Percentiles rank a stretch among this genome's conserved stretches.
phyloP scores from a whole-genome alignment of 2,888 invertebrate genomes.

The Platycheirus albimanus region DNA sequence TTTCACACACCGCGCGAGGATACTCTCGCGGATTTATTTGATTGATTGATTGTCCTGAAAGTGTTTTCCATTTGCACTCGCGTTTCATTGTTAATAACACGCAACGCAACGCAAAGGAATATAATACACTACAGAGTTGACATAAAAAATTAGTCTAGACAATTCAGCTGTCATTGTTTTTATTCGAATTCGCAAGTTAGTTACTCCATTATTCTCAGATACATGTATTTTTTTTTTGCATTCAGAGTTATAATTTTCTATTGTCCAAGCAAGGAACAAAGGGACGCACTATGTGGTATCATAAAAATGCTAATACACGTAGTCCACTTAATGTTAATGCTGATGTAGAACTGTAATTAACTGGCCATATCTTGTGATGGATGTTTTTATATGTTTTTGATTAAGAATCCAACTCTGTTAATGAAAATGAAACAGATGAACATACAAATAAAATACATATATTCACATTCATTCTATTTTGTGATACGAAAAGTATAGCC shows the following conservation, averaged over 20 bases:
- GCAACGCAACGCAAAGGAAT: neutral
- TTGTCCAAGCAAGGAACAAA: neutral
- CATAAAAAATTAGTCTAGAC: slow-evolving; percentile 52
- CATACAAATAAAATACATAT: no score
- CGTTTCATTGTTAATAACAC: slow-evolving; percentile 44
- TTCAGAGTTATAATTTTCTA: neutral
- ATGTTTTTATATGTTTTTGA: slow-evolving; percentile 48
- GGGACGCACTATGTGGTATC: neutral
- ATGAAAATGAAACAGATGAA: no score
- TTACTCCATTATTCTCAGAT: slow-evolving; percentile 19
- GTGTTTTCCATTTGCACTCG: neutral
- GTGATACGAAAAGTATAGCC: no score
- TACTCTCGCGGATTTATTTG: slow-evolving; percentile 44
- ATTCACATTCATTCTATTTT: no score
- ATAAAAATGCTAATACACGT: slow-evolving; percentile 40
- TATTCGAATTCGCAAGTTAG: no score
- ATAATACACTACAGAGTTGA: slow-evolving; percentile 11
- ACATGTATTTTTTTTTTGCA: neutral
- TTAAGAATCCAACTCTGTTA: slow-evolving; percentile 25
- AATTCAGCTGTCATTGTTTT: slow-evolving; percentile 11
- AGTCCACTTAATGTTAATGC: slow-evolving; percentile 25
- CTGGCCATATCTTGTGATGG: slow-evolving; percentile 50
- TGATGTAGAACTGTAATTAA: slow-evolving; percentile 46
- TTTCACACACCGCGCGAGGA: no score
- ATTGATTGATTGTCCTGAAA: slow-evolving; percentile 41